Conservation (phyloP, 2,113 vertebrate species). For the Scopus umbretta region DNA sequence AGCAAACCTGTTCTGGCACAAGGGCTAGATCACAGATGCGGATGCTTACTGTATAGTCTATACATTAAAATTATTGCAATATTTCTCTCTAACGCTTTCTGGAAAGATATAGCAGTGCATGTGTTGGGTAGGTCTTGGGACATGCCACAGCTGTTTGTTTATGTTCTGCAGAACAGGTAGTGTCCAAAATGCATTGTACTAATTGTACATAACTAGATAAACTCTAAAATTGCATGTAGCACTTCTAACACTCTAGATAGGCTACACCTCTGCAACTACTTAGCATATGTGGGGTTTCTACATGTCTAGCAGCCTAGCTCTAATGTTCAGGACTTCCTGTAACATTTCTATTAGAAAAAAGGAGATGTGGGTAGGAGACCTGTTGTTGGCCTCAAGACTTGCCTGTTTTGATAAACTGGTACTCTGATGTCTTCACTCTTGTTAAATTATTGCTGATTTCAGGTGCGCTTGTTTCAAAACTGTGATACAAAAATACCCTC, state of each 20-base stretch:
- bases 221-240: not conserved
- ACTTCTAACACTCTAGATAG: not conserved
- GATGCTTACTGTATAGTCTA: not conserved
- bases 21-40: not conserved
- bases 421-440: not conserved
- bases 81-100: not conserved
- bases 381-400: not conserved
- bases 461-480: not conserved
- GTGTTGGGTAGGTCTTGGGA: not conserved
- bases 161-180: not conserved
- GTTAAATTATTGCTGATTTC: not conserved
- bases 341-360: not conserved
- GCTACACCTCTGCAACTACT: not conserved
- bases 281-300: not conserved
- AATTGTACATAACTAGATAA: not conserved
- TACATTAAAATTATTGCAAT: not conserved
- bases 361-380: not conserved
- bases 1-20: not conserved
- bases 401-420: not conserved
- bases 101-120: not conserved
- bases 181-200: not conserved
- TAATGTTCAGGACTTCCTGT: not conserved
- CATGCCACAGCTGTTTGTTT: not conserved
- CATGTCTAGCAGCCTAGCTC: not conserved
- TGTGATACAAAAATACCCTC: not conserved